A percentile compares a stretch with the other conserved stretches of the same genome.
phyloP scores from a whole-genome alignment of 2,113 vertebrate genomes.

The Pampusana beccarii region DNA sequence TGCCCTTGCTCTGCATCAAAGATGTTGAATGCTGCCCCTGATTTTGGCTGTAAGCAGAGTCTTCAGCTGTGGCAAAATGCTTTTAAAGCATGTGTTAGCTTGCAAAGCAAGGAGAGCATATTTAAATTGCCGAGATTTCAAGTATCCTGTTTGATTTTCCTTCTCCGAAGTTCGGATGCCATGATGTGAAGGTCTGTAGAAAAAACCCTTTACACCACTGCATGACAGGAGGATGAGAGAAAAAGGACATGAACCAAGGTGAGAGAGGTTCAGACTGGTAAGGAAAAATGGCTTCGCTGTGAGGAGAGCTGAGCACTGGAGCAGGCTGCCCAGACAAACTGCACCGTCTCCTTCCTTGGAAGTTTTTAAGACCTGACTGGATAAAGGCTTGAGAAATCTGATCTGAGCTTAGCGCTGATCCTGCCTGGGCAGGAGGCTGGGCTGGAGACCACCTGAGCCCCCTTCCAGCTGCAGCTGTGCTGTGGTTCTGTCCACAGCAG shows the following conservation, averaged over 20 bases:
- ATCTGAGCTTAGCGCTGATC: neutral
- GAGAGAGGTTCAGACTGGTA: neutral
- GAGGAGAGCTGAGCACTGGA: neutral
- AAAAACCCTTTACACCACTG: neutral
- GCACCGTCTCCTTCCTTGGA: neutral
- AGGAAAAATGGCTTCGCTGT: fast-evolving
- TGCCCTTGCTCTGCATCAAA: neutral
- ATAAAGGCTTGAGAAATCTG: neutral
- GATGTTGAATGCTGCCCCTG: neutral
- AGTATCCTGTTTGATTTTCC: neutral
- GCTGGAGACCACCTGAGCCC: neutral
- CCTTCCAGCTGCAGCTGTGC: neutral
- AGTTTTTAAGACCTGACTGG: neutral
- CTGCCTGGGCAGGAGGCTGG: neutral
- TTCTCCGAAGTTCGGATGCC: neutral
- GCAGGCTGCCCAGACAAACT: neutral
- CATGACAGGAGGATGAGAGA: neutral
- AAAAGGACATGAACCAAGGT: neutral
- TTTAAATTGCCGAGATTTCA: neutral
- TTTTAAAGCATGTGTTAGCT: neutral
- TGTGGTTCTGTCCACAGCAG: neutral
- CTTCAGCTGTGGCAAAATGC: neutral
- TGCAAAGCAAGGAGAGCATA: neutral
- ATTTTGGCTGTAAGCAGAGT: neutral
- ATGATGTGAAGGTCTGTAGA: neutral